Evolutionary conservation across 2,888 invertebrate genomes (phyloP).

Genomic region (Rotaria sp.): DNA sequence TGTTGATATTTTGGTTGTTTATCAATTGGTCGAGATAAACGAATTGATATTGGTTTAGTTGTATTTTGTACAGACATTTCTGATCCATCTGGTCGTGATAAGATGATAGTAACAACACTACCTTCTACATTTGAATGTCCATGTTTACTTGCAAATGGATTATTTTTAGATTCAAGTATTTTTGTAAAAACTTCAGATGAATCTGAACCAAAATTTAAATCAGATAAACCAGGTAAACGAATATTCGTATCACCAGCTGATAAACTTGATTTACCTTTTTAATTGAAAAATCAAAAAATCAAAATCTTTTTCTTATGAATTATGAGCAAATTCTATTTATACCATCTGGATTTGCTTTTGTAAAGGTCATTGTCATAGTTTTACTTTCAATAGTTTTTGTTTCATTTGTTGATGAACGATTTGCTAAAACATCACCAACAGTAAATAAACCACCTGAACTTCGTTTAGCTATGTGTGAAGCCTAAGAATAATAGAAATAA

Average conservation of each 20-base stretch:
- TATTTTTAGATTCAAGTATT: slow-evolving; percentile 1
- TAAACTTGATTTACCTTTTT: slow-evolving; percentile 15
- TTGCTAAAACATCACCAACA: slow-evolving; percentile 28
- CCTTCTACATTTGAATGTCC: slow-evolving; percentile 31
- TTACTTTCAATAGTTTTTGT: slow-evolving; percentile 32
- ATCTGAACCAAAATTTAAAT: background rate
- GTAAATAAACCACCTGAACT: slow-evolving; percentile 36
- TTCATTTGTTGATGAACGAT: slow-evolving; percentile 21
- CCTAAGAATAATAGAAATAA: background rate
- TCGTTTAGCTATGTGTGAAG: slow-evolving; percentile 33
- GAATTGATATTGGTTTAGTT: background rate
- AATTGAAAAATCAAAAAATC: background rate
- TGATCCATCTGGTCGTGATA: slow-evolving; percentile 43
- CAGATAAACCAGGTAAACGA: background rate
- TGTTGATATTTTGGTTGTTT: slow-evolving; percentile 10
- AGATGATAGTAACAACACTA: slow-evolving; percentile 42
- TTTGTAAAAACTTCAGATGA: background rate
- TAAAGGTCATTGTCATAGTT: slow-evolving; percentile 38
- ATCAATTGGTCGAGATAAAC: slow-evolving; percentile 2
- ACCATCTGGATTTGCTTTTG: slow-evolving; percentile 34
- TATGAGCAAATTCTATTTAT: background rate
- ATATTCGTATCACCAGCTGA: slow-evolving; percentile 24
- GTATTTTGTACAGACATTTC: slow-evolving; percentile 36
- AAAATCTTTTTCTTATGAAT: background rate
- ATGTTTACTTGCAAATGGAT: slow-evolving; percentile 32